Conservation (phyloP, 2,113 vertebrate genomes). For the Phalacrocorax carbo region DNA sequence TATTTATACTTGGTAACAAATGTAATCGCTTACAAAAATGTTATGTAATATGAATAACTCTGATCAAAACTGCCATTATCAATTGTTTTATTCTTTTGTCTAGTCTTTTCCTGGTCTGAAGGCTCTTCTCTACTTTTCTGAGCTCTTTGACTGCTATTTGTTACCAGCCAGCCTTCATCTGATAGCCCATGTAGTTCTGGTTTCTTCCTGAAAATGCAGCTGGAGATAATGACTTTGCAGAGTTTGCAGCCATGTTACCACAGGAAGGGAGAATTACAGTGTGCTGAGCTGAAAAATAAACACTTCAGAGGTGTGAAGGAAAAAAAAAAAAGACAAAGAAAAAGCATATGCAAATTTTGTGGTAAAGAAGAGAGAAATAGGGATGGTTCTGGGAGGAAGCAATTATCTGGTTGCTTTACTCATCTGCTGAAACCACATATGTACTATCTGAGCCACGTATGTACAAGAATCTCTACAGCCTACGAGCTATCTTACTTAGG, state of each 20-base stretch:
- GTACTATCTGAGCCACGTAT: neutral
- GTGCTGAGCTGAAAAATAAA: neutral
- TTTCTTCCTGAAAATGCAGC: neutral
- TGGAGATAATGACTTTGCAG: neutral
- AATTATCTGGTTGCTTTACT: slow-evolving; percentile 3
- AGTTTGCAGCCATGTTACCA: neutral
- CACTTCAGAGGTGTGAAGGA: neutral
- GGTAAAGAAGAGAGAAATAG: neutral
- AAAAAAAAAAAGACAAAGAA: neutral
- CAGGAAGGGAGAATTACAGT: neutral
- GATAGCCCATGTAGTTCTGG: neutral
- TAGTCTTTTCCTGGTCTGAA: neutral
- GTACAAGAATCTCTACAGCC: accelerated
- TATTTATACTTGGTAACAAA: neutral
- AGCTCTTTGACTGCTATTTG: neutral
- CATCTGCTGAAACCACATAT: neutral
- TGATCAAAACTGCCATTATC: neutral
- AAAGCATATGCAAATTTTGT: neutral
- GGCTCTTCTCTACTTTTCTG: neutral
- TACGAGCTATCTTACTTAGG: neutral
- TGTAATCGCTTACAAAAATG: neutral
- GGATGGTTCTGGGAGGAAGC: slow-evolving; percentile 2
- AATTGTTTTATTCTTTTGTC: neutral
- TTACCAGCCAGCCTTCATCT: neutral
- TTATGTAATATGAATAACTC: neutral